Evolutionary conservation across 2,113 vertebrate genomes (phyloP).

Genomic region (Microtus montanus): DNA sequence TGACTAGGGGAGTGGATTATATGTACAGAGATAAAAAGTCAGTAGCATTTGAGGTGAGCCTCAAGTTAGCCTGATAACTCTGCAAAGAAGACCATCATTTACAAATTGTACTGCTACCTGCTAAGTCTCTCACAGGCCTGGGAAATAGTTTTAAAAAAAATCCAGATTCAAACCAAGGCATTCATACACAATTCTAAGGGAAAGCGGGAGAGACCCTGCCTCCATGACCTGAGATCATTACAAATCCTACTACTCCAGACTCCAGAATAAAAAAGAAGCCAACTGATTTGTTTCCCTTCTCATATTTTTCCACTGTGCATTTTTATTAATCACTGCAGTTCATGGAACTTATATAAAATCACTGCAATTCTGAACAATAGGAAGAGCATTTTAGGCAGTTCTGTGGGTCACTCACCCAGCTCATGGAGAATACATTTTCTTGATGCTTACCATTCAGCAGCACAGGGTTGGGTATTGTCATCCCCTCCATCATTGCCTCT

Average conservation of each 20-base stretch:
- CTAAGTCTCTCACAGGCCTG: background rate
- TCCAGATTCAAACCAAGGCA: background rate
- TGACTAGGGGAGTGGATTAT: background rate
- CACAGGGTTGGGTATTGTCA: constrained; percentile 32
- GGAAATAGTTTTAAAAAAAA: background rate
- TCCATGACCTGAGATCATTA: background rate
- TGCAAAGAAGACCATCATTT: background rate
- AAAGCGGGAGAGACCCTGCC: background rate
- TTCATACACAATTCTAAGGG: background rate
- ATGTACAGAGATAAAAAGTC: background rate
- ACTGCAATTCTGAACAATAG: constrained; percentile 63
- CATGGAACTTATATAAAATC: constrained; percentile 36
- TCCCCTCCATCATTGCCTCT: constrained; percentile 53
- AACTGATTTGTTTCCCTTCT: constrained; percentile 17
- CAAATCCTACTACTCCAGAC: background rate
- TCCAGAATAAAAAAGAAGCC: constrained; percentile 13
- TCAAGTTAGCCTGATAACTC: background rate
- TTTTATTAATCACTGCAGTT: constrained; percentile 57
- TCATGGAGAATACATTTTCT: background rate
- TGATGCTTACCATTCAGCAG: constrained; percentile 78
- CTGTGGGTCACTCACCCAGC: background rate
- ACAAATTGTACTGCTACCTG: background rate
- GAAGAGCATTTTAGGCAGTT: constrained; percentile 28
- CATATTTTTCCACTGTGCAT: background rate
- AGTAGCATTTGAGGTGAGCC: background rate